Evolutionary conservation across 2,113 vertebrate species (phyloP), one percentile per base, ranked within the genome.

Genomic region (Podarcis cretensis): DNA sequence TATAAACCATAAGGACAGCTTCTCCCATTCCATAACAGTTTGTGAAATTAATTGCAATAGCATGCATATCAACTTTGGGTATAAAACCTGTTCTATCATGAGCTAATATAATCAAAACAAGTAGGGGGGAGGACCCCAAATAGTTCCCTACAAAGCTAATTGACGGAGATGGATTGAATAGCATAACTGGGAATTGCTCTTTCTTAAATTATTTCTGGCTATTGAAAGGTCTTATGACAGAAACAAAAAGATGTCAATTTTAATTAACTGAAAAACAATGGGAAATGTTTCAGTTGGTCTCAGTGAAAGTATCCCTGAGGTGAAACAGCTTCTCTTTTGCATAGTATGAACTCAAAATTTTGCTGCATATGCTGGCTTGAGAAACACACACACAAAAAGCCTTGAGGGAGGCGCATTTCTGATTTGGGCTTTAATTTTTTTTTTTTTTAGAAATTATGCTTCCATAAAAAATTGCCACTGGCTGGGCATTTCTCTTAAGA

Each of bases 1-100:
- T 95, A 93, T 74, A 95, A 95, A 92, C 84, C 94, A 94, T 90
- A 94, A 95, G 40, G 92, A 89, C 54, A 93, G 91, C 91, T 93
- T 95, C 94, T 96, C 83, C n/a, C 90, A 93, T 96, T 96, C 92
- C 90, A 92, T 89, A 95, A 96, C 69, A 96, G 78, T 90, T 92
- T 71, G 90, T 43, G 82, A 92, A 95, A 94, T 93, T 93, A 96
- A 96, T 96, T 95, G 90, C 92, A 96, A 95, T 83, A 95, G 68
- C 86, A 97, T 73, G 89, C 4, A 13, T 18, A 92, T 91, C 71
- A 93, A 54, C 20, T 91, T 88, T 0, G 3, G 90, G 90, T 90
- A 79, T 88, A 48, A 85, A 92, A 92, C n/a, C 59, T 86, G 75
- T 59, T 83, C 81, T 93, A 80, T 35, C 92, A 32, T n/a, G 87